These are phyloP conservation scores for Gymnopithys bicolor DNA, from an alignment of 2,797 vertebrate species.

Conservation along the genomic window DNA sequence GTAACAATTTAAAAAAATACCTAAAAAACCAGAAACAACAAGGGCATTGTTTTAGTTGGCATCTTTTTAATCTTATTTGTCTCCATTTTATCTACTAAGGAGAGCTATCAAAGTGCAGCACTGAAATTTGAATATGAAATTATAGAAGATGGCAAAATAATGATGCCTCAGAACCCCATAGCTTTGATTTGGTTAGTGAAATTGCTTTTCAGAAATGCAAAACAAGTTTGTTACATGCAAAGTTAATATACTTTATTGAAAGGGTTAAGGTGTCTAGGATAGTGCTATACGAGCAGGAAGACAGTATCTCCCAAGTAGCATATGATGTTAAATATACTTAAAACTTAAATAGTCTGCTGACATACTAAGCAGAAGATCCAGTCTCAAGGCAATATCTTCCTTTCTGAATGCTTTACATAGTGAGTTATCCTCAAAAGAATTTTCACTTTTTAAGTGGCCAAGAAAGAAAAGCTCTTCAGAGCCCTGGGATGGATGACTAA, in stretches of 20 bases:
- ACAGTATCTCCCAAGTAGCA: background rate
- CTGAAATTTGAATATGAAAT: background rate
- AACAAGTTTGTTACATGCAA: background rate
- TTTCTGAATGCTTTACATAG: background rate
- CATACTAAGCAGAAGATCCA: background rate
- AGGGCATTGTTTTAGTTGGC: rapidly evolving
- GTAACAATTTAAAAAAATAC: rapidly evolving
- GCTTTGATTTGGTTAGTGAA: background rate
- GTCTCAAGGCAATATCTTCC: background rate
- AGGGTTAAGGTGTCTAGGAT: background rate
- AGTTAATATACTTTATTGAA: background rate
- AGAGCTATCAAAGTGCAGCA: background rate
- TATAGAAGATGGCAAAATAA: background rate
- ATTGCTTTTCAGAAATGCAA: background rate
- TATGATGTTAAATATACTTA: background rate
- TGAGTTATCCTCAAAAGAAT: background rate
- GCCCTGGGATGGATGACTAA: background rate
- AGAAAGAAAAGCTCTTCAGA: background rate
- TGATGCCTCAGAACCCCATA: background rate
- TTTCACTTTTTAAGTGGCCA: background rate
- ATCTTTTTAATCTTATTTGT: background rate
- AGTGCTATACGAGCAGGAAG: background rate
- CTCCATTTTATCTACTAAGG: background rate
- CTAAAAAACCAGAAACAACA: background rate
- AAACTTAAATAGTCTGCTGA: background rate